Base-by-base conservation (phyloP, 2,797 vertebrate genomes). In the Protonibea diacanthus region DNA sequence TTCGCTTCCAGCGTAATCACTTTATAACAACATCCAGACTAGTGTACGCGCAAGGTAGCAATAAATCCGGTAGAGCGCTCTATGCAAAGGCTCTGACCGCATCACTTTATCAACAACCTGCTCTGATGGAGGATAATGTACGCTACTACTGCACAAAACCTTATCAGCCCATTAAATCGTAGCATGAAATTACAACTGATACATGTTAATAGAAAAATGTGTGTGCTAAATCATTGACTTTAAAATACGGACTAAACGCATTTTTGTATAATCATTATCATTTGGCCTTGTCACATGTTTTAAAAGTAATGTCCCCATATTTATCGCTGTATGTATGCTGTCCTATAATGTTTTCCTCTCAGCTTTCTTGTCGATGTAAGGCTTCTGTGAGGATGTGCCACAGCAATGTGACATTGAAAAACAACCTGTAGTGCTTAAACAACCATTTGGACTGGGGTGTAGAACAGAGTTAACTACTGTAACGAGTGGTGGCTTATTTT, bases 31-130 rank as follows among this genome's bases (percentile, higher is more conserved):
- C 1, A 13, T 4, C 9, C 44, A 40, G 18, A 40, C 18, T 10
- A 21, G 13, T 45, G 17, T 44, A 13, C 2, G 6, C 11, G 4
- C 3, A 1, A 14, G 21, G 2, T 11, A 12, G 11, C 17, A 13
- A 53, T 23, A 4, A 33, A 23, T 60, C 49, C 70, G 61, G 5
- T 42, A 66, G 62, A 42, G 57, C 49, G 42, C 51, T 56, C 11
- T n/a, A n/a, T n/a, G n/a, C n/a, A n/a, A n/a, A 29, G 29, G 29
- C 29, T 29, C 29, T 29, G 29, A 29, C 29, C 29, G 29, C 29
- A 29, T 3, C 27, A 4, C 27, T 27, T 27, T 27, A 27, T 27
- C 20, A 40, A 14, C 27, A 33, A 17, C 21, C 23, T 53, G 21
- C 4, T 49, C 23, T 23, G 14, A 38, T 38, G 27, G 48, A 51